Percentiles rank a stretch among this genome's conserved stretches.
Evolutionary conservation across 2,888 invertebrate species (phyloP).

Genomic region (Tromatobia lineatoria): DNA sequence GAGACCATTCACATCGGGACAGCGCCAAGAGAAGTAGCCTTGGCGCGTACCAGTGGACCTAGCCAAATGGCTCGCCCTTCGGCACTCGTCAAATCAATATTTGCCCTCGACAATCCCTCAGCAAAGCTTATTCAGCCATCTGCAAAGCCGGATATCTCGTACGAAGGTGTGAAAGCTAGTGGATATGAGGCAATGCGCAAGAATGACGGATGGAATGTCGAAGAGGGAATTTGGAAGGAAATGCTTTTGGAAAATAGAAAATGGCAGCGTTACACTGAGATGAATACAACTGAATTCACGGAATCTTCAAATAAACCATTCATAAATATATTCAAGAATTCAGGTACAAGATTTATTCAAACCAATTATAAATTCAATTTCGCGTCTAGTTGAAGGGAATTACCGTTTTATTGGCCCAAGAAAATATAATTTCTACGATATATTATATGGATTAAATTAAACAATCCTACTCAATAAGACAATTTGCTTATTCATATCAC

Average conservation of each 20-base stretch:
- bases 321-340: too few relatives aligned
- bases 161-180: conserved; percentile 23
- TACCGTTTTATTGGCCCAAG: too few relatives aligned
- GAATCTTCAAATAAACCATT: too few relatives aligned
- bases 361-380: too few relatives aligned
- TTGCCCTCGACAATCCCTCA: conserved; percentile 72
- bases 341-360: too few relatives aligned
- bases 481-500: too few relatives aligned
- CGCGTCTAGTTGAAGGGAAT: too few relatives aligned
- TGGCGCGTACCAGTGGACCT: background rate
- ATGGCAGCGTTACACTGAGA: conserved; percentile 1
- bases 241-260: conserved; percentile 46
- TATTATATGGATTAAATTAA: too few relatives aligned
- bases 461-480: too few relatives aligned
- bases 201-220: conserved; percentile 35
- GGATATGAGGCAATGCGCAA: conserved; percentile 43
- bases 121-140: conserved; percentile 38
- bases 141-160: conserved; percentile 27
- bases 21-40: background rate
- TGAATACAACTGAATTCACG: too few relatives aligned
- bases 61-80: conserved; percentile 18
- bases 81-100: conserved; percentile 79
- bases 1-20: background rate
- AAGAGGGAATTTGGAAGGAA: conserved; percentile 13
- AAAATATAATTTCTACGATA: too few relatives aligned